Conservation (phyloP, 2,888 invertebrate genomes). For the Byasa hedistus region DNA sequence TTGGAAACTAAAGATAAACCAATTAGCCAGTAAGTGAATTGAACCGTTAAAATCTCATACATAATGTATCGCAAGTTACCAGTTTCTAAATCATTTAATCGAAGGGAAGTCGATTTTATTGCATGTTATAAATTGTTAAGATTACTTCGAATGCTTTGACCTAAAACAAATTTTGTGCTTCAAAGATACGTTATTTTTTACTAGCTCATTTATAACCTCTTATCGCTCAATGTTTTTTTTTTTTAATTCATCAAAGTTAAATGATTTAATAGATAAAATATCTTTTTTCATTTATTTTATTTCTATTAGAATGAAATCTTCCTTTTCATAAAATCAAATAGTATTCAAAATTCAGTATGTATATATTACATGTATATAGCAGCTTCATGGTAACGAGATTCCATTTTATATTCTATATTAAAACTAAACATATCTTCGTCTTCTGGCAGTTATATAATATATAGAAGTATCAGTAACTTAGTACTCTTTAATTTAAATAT, state of each 20-base stretch:
- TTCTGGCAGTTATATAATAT: no score
- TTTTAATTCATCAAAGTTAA: not conserved
- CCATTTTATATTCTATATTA: no score
- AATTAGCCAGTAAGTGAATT: slow-evolving; percentile 13
- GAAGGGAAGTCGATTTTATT: slow-evolving; percentile 11
- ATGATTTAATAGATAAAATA: not conserved
- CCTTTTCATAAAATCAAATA: no score
- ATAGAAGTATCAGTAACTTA: no score
- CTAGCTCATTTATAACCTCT: no score
- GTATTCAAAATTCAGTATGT: no score
- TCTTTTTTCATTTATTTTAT: not conserved
- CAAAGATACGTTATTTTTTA: not conserved
- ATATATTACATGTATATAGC: no score
- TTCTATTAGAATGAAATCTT: no score
- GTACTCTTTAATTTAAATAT: no score
- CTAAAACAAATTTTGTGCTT: not conserved
- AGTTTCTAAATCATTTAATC: slow-evolving; percentile 16
- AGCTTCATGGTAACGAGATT: no score
- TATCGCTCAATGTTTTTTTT: no score
- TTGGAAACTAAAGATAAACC: not conserved
- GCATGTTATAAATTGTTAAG: slow-evolving; percentile 10
- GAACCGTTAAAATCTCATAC: slow-evolving; percentile 12
- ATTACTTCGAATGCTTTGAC: slow-evolving; percentile 14
- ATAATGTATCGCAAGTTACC: slow-evolving; percentile 6
- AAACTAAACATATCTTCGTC: no score